A percentile compares a stretch with the other conserved stretches of the same genome.
Conservation (phyloP, 2,797 vertebrate genomes). For the Pagetopsis macropterus region DNA sequence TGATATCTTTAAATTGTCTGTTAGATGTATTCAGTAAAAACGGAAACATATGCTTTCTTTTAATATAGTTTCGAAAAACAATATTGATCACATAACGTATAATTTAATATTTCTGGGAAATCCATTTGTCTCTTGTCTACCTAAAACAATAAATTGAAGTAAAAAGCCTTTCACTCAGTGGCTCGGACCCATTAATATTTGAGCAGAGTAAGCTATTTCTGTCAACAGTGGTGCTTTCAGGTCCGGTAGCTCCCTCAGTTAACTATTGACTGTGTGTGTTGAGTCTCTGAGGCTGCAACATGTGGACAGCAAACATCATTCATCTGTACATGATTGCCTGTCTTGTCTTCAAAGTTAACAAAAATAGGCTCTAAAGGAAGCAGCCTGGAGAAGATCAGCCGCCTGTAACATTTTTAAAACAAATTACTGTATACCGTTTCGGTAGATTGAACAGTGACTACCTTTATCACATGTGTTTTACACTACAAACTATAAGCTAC, state of each 20-base stretch:
- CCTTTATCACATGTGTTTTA: not conserved
- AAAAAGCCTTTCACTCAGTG: slow-evolving; percentile 17
- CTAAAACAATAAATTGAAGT: slow-evolving; percentile 1
- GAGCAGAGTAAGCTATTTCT: not conserved
- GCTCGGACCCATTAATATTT: slow-evolving; percentile 16
- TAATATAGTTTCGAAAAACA: slow-evolving; percentile 23
- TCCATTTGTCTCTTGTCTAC: slow-evolving; percentile 6
- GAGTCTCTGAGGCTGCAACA: slow-evolving; percentile 20
- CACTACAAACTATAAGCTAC: not conserved
- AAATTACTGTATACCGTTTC: slow-evolving; percentile 18
- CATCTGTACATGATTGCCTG: slow-evolving; percentile 15
- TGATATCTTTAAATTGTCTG: slow-evolving; percentile 32
- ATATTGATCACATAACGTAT: slow-evolving; percentile 24
- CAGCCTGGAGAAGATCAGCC: slow-evolving; percentile 14
- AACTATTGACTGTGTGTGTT: slow-evolving; percentile 28
- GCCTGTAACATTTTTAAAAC: slow-evolving; percentile 3
- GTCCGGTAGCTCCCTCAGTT: not conserved
- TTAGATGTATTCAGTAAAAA: slow-evolving; percentile 31
- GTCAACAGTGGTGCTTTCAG: slow-evolving; percentile 6
- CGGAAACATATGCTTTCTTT: not conserved
- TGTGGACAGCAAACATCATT: slow-evolving; percentile 27
- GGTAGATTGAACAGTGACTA: slow-evolving; percentile 13
- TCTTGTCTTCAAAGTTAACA: slow-evolving; percentile 19
- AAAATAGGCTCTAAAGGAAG: slow-evolving; percentile 2
- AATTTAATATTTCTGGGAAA: slow-evolving; percentile 16